phyloP scores from a whole-genome alignment of 2,888 invertebrate genomes.

The Poecilus cupreus region DNA sequence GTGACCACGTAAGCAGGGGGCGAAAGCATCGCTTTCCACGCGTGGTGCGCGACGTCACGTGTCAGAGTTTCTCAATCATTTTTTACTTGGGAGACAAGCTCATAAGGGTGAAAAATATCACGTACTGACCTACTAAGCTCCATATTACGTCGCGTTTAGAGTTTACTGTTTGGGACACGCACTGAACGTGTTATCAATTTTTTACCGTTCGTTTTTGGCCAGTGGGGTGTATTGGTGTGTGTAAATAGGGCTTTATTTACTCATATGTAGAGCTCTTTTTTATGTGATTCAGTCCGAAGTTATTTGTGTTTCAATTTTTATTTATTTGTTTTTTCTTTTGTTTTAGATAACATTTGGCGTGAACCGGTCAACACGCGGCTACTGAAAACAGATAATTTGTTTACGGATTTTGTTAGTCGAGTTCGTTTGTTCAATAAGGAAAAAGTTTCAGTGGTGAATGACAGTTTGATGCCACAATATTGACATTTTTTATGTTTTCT shows the following conservation, averaged over 20 bases:
- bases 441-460: neutral
- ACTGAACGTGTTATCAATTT: constrained; percentile 27
- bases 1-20: neutral
- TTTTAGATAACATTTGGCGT: constrained; percentile 23
- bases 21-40: neutral
- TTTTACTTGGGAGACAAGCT: constrained; percentile 39
- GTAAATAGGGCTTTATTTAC: constrained; percentile 28
- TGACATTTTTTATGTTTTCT: no score
- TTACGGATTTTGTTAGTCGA: neutral
- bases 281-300: neutral
- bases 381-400: neutral
- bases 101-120: constrained; percentile 41
- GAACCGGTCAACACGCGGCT: neutral
- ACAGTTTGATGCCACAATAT: neutral
- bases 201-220: constrained; percentile 18
- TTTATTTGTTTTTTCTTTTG: constrained; percentile 33
- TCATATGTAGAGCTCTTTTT: constrained; percentile 12
- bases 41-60: neutral
- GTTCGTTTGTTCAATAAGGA: neutral
- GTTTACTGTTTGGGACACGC: constrained; percentile 8
- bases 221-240: neutral
- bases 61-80: constrained; percentile 47
- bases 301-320: constrained; percentile 33
- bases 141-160: constrained; percentile 38
- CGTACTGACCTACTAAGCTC: constrained; percentile 39